phyloP scores from a whole-genome alignment of 92 coral and sea anemone species.

The Zoanthus solanderi region DNA sequence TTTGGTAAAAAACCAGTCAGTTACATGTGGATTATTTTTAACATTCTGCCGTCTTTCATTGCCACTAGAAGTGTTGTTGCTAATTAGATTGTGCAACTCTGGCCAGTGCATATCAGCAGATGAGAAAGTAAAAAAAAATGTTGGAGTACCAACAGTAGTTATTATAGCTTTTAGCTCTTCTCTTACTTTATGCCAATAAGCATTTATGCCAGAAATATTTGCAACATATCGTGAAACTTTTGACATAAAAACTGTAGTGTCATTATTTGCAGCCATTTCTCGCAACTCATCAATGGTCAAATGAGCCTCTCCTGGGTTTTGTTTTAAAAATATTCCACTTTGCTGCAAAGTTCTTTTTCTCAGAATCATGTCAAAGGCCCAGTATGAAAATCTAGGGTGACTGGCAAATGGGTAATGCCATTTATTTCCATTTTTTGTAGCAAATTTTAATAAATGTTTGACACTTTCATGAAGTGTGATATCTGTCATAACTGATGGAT shows the following conservation, averaged over 20 bases:
- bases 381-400: slow-evolving; percentile 1
- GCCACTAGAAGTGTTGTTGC: too few relatives aligned
- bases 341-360: slow-evolving; percentile 26
- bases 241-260: slow-evolving; percentile 64
- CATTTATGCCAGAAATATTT: too few relatives aligned
- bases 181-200: too few relatives aligned
- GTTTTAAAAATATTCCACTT: background rate
- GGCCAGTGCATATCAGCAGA: too few relatives aligned
- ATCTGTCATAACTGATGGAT: slow-evolving; percentile 32
- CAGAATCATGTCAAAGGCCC: slow-evolving; percentile 31
- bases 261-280: slow-evolving; percentile 72
- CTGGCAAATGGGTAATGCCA: slow-evolving; percentile 27
- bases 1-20: too few relatives aligned
- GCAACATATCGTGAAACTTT: slow-evolving; percentile 26
- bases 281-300: slow-evolving; percentile 73
- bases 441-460: slow-evolving; percentile 32
- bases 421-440: slow-evolving; percentile 32
- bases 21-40: too few relatives aligned
- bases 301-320: slow-evolving; percentile 7
- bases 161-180: too few relatives aligned
- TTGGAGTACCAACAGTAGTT: too few relatives aligned
- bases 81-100: too few relatives aligned
- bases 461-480: slow-evolving; percentile 34
- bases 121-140: too few relatives aligned
- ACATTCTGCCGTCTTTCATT: too few relatives aligned